Evolutionary conservation across 2,888 invertebrate species (phyloP), one percentile per base, ranked within the genome.

Genomic region (Drosophila infuscata): DNA sequence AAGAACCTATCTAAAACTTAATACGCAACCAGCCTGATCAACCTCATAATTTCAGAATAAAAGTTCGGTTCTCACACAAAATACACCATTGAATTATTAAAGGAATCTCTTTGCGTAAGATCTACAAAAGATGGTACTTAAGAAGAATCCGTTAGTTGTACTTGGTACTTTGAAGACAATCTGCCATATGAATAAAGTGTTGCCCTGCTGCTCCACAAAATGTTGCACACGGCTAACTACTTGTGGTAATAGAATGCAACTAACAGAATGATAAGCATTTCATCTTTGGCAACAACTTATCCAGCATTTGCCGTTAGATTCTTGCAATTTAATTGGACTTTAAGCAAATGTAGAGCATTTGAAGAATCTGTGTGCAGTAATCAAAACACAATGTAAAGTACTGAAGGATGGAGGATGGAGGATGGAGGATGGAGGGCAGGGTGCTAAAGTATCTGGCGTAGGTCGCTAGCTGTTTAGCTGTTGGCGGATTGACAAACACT

Each of bases 291-390:
- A 75, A 9, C 61, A 61, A 49, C 70, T 61, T 59, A 69, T 53
- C 25, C 56, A 48, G 4, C 25, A n/a, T 11, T 76, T 70, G 64
- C 84, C 71, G 87, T 83, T 83, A 80, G 70, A 66, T 59, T 74
- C 71, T 71, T 61, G 76, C 76, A 84, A 67, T 81, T 84, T 79
- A 82, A 84, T 86, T 83, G 81, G 81, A 68, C 70, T 74, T 77
- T 70, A 72, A 74, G 70, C 81, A 83, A 81, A 86, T 86, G 79
- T 88, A 63, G 85, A 88, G 81, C 85, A 88, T 83, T 79, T 76
- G 61, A 46, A 65, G 65, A 51, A 70, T 57, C 74, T 62, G 41
- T 54, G 49, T 63, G 71, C 59, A 78, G 68, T 58, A 79, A 79
- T 70, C 81, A 81, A 68, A 81, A 68, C 56, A 74, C 56, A 76